Percentiles rank a stretch among this genome's conserved stretches.
Conservation (phyloP, 2,797 vertebrate genomes). For the Mormyrops attenuatus region DNA sequence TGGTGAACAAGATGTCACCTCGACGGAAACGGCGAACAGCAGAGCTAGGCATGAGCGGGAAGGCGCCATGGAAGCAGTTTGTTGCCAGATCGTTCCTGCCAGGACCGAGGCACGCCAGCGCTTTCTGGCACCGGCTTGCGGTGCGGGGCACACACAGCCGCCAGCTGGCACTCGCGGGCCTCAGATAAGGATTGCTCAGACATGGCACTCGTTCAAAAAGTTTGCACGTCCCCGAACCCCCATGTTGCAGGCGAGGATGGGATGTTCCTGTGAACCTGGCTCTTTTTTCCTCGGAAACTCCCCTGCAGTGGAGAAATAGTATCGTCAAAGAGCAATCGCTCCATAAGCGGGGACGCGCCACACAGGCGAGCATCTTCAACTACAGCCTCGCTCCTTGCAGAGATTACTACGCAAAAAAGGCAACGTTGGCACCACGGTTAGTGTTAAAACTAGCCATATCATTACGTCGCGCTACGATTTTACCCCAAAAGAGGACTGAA, state of each 20-base stretch:
- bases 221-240: slow-evolving; percentile 75
- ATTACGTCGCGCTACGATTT: slow-evolving; percentile 35
- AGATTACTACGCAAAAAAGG: slow-evolving; percentile 38
- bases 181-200: slow-evolving; percentile 74
- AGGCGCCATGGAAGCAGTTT: slow-evolving; percentile 33
- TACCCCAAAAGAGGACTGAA: slow-evolving; percentile 32
- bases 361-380: slow-evolving; percentile 45
- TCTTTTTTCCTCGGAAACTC: slow-evolving; percentile 69
- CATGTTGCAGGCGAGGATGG: slow-evolving; percentile 71
- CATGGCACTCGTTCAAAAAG: slow-evolving; percentile 79
- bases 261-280: slow-evolving; percentile 70
- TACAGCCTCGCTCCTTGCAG: slow-evolving; percentile 42
- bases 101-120: slow-evolving; percentile 61
- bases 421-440: slow-evolving; percentile 34
- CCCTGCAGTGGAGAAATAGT: slow-evolving; percentile 72
- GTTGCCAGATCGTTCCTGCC: slow-evolving; percentile 61
- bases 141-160: slow-evolving; percentile 71
- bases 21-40: slow-evolving; percentile 22
- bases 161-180: slow-evolving; percentile 79
- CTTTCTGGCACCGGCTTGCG: slow-evolving; percentile 65
- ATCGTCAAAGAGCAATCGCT: slow-evolving; percentile 65
- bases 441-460: slow-evolving; percentile 34
- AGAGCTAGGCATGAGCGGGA: slow-evolving; percentile 30
- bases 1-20: slow-evolving; percentile 29
- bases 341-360: slow-evolving; percentile 51